These are phyloP conservation scores for Leptopilina myrica DNA, from an alignment of 2,888 invertebrate species.

Conservation along the genomic window DNA sequence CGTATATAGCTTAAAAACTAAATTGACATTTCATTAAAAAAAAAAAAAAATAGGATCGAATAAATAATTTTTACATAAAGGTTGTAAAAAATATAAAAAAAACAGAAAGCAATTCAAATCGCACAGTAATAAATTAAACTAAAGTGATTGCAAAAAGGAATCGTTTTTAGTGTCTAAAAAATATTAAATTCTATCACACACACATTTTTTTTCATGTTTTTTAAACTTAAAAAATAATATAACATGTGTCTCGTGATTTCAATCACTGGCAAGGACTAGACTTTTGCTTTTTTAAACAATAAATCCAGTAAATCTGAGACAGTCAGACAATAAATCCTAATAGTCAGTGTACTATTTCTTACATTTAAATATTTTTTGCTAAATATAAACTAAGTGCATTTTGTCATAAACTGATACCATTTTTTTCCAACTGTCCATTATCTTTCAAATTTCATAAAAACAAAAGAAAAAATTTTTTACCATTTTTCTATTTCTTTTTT, in stretches of 20 bases:
- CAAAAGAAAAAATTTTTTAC: neutral
- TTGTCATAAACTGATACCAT: neutral
- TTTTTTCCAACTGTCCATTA: neutral
- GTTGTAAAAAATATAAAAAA: slow-evolving; percentile 44
- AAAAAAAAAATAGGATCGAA: slow-evolving; percentile 61
- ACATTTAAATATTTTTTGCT: slow-evolving; percentile 1
- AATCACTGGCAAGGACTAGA: slow-evolving; percentile 38
- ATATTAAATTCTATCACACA: neutral
- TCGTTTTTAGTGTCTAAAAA: neutral
- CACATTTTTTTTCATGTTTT: neutral
- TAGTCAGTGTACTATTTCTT: slow-evolving; percentile 1
- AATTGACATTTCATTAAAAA: slow-evolving; percentile 63
- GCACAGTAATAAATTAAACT: neutral
- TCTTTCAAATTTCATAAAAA: neutral
- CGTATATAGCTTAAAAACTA: slow-evolving; percentile 62
- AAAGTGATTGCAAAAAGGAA: neutral
- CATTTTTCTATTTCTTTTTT: neutral
- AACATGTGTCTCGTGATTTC: neutral
- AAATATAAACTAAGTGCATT: neutral
- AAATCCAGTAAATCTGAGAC: slow-evolving; percentile 26
- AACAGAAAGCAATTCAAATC: slow-evolving; percentile 36
- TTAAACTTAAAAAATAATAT: neutral
- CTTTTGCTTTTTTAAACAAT: slow-evolving; percentile 21
- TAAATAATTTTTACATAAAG: slow-evolving; percentile 55
- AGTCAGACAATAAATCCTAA: slow-evolving; percentile 19